Percentiles rank a stretch among this genome's conserved stretches.
Evolutionary conservation across 2,797 vertebrate genomes (phyloP).

Genomic region (Galagoides demidoff): DNA sequence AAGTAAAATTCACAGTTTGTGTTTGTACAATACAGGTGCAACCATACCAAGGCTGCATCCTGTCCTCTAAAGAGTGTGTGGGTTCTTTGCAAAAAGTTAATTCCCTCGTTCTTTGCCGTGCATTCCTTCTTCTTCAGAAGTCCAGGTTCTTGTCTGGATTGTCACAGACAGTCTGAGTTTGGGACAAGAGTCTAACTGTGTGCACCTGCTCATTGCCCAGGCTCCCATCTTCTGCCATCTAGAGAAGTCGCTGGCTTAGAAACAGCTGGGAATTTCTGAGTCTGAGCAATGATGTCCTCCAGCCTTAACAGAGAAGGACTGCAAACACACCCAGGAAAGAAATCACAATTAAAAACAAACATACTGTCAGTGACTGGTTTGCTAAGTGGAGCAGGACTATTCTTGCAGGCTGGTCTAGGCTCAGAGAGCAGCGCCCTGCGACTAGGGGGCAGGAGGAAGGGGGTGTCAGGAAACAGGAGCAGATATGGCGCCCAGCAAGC

Average conservation of each 20-base stretch:
- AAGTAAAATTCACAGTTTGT: slow-evolving; percentile 1
- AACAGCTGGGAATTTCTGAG: background rate
- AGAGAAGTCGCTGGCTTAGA: slow-evolving; percentile 36
- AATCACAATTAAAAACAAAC: background rate
- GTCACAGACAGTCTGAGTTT: background rate
- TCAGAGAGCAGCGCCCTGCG: background rate
- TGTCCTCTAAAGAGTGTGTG: background rate
- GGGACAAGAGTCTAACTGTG: background rate
- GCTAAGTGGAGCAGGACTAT: background rate
- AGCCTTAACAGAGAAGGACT: background rate
- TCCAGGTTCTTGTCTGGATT: background rate
- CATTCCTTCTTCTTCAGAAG: background rate
- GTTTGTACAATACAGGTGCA: background rate
- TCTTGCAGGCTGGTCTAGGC: background rate
- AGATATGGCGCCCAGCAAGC: background rate
- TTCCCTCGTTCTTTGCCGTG: background rate
- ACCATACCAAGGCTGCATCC: no score
- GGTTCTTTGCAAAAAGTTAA: background rate
- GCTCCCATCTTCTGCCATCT: background rate
- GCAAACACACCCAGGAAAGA: slow-evolving; percentile 8
- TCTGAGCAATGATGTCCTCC: background rate
- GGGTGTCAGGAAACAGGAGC: background rate
- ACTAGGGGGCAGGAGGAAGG: background rate
- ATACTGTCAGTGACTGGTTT: background rate
- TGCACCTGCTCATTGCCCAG: background rate